A percentile compares a stretch with the other conserved stretches of the same genome.
These are phyloP conservation scores for Montipora cactus DNA, from an alignment of 64 coral and sea anemone species.

Conservation along the genomic window DNA sequence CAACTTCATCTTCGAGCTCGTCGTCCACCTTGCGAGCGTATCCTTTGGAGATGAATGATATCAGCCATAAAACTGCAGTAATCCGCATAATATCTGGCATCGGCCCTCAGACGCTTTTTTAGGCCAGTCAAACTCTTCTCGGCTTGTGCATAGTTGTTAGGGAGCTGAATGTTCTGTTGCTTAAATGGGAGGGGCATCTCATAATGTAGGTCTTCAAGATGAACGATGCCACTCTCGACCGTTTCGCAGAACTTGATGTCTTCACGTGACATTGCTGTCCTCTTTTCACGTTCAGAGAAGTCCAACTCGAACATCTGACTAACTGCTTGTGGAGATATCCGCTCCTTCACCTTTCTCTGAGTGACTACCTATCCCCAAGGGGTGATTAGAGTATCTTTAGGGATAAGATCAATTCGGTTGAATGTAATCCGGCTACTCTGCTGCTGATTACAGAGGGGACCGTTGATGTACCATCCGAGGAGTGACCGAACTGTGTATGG, in stretches of 20 bases:
- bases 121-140: too few species aligned
- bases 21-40: too few species aligned
- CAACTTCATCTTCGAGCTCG: too few species aligned
- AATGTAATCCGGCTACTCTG: not conserved
- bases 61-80: slow-evolving; percentile 63
- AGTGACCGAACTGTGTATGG: slow-evolving; percentile 66
- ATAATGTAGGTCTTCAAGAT: slow-evolving; percentile 51
- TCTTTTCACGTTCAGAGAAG: too few species aligned
- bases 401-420: slow-evolving; percentile 8
- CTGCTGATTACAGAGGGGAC: not conserved
- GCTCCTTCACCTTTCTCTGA: slow-evolving; percentile 34
- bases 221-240: too few species aligned
- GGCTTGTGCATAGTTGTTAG: too few species aligned
- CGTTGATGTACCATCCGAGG: slow-evolving; percentile 71
- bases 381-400: too few species aligned
- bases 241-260: too few species aligned
- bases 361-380: slow-evolving; percentile 2
- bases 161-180: too few species aligned
- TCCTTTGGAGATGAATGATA: slow-evolving; percentile 59
- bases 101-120: too few species aligned
- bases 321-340: not conserved
- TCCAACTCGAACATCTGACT: too few species aligned
- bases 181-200: slow-evolving; percentile 48
- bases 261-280: too few species aligned
- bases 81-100: slow-evolving; percentile 4